These are phyloP conservation scores for Seriola rivoliana DNA, from an alignment of 2,113 vertebrate genomes.

Conservation along the genomic window DNA sequence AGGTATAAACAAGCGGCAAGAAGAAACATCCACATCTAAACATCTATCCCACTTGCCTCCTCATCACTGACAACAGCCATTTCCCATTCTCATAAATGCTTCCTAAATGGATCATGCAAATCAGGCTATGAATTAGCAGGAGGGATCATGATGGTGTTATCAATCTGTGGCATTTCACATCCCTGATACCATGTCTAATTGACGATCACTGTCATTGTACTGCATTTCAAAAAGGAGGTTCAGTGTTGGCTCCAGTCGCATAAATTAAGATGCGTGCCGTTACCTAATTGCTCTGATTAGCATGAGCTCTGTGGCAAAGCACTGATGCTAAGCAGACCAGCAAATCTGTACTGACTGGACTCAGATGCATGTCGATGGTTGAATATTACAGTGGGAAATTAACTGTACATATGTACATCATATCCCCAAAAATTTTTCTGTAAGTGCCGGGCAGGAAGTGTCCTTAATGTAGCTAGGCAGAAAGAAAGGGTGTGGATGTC, in stretches of 20 bases:
- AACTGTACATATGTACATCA: background rate
- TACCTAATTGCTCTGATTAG: slow-evolving; percentile 81
- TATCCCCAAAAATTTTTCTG: background rate
- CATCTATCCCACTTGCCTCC: slow-evolving; percentile 57
- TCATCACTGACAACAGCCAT: slow-evolving; percentile 71
- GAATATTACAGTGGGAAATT: slow-evolving; percentile 17
- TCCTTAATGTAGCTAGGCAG: background rate
- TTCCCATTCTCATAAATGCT: slow-evolving; percentile 74
- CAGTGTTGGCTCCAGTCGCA: slow-evolving; percentile 63
- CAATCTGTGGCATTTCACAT: slow-evolving; percentile 69
- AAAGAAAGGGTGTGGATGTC: background rate
- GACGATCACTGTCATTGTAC: slow-evolving; percentile 79
- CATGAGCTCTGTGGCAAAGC: slow-evolving; percentile 66
- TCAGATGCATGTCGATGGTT: slow-evolving; percentile 9
- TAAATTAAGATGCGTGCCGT: slow-evolving; percentile 78
- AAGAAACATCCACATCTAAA: slow-evolving; percentile 51
- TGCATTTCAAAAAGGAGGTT: slow-evolving; percentile 67
- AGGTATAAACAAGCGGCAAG: slow-evolving; percentile 67
- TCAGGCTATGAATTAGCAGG: slow-evolving; percentile 70
- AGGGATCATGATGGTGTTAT: slow-evolving; percentile 68
- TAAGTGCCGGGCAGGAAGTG: background rate
- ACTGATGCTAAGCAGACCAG: slow-evolving; percentile 61
- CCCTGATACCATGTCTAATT: slow-evolving; percentile 74
- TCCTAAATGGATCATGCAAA: slow-evolving; percentile 82
- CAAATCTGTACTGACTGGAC: slow-evolving; percentile 49